Evolutionary conservation across 2,797 vertebrate genomes (phyloP).

Genomic region (Falco peregrinus): DNA sequence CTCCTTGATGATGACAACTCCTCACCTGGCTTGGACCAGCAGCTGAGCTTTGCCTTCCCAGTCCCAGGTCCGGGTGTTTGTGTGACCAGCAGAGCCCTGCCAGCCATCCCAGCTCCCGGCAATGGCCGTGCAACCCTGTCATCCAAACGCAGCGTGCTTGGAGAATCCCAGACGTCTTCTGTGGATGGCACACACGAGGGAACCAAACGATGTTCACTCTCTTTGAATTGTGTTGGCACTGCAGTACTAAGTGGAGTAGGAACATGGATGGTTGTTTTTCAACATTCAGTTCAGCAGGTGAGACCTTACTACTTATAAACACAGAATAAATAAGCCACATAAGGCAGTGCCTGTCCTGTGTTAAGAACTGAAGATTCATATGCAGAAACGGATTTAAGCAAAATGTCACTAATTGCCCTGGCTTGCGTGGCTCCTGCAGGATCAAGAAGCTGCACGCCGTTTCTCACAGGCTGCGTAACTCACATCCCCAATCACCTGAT

Average conservation of each 20-base stretch:
- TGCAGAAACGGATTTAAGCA: neutral
- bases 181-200: neutral
- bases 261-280: neutral
- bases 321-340: neutral
- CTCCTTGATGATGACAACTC: neutral
- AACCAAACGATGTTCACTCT: accelerated
- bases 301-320: neutral
- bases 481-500: neutral
- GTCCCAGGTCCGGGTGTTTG: neutral
- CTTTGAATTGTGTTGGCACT: neutral
- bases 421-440: neutral
- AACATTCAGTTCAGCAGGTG: neutral
- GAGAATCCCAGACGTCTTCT: neutral
- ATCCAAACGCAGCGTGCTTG: accelerated
- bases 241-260: too few species aligned
- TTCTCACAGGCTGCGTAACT: accelerated
- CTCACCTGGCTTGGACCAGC: neutral
- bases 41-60: neutral
- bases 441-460: neutral
- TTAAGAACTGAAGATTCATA: neutral
- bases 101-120: accelerated
- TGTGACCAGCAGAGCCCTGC: neutral
- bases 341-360: neutral
- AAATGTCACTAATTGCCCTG: neutral
- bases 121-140: accelerated